Base-by-base conservation (phyloP, 2,113 vertebrate genomes). In the Cephalopterus ornatus region DNA sequence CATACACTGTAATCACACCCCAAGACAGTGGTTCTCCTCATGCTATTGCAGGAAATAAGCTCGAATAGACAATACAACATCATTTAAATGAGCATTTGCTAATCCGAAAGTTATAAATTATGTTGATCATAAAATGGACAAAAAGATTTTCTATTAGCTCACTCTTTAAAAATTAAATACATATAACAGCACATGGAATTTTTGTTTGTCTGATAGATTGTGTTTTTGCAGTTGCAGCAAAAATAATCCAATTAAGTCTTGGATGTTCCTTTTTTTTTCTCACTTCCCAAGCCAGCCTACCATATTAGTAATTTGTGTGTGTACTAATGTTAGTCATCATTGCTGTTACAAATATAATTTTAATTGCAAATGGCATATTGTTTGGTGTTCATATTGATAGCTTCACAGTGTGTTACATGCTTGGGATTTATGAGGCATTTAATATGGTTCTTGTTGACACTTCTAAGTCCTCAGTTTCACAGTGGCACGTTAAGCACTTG, bases 11-110 rank as follows among this genome's bases (percentile, higher is more conserved):
- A 61, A 27, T 6, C 35, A 4, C 41, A 7, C 9, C 49, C 44
- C 11, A 1, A 2, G 23, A 7, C 33, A 3, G 4, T 0, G 0
- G 11, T 35, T 53, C 8, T 30, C 47, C 24, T 84, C 1, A 0
- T 42, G 41, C 47, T 71, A 71, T 10, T 32, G 2, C 12, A 8
- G n/a, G n/a, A 90, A 73, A 44, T 4, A 12, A 63, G 26, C 50
- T 78, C 35, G 20, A 27, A 19, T 6, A 33, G 70, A 39, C 46
- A 53, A 3, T 20, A 30, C 27, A 37, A 9, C 13, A 1, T 14
- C 24, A 26, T 6, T 55, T 56, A 62, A 37, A 58, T 23, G 7
- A 27, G 37, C 32, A 13, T 37, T 55, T 37, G 6, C 76, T 92
- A n/a, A 78, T 53, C 17, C 52, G 37, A 59, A 89, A 86, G 83